phyloP scores from a whole-genome alignment of 2,797 vertebrate species.

The Phoebastria nigripes region DNA sequence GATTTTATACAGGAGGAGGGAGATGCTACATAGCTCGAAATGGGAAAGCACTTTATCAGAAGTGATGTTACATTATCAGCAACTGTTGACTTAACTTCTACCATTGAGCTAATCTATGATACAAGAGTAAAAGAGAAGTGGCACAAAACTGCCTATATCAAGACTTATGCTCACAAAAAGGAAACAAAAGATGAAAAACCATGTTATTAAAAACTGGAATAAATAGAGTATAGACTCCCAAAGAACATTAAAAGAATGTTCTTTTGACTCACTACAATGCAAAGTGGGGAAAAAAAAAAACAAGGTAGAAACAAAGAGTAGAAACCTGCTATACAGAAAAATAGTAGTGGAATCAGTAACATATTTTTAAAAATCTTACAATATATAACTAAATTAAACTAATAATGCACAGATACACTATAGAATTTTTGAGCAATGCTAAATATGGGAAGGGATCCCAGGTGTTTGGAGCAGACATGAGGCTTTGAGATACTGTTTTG shows the following conservation, averaged over 20 bases:
- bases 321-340: background rate
- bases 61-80: background rate
- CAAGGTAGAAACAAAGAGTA: background rate
- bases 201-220: background rate
- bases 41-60: background rate
- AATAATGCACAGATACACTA: background rate
- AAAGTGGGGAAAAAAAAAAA: background rate
- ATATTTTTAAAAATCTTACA: background rate
- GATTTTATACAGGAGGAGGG: background rate
- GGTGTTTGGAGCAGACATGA: background rate
- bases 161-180: background rate
- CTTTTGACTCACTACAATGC: background rate
- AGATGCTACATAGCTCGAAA: background rate
- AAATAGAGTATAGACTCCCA: background rate
- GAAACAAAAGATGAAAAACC: background rate
- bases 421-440: background rate
- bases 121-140: background rate
- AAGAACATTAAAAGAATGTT: background rate
- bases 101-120: background rate
- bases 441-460: background rate
- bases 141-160: background rate
- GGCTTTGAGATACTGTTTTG: background rate
- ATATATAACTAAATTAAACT: background rate
- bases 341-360: background rate
- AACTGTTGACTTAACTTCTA: background rate